Evolutionary conservation across 2,797 vertebrate genomes (phyloP).

Genomic region (Chloroceryle inda): DNA sequence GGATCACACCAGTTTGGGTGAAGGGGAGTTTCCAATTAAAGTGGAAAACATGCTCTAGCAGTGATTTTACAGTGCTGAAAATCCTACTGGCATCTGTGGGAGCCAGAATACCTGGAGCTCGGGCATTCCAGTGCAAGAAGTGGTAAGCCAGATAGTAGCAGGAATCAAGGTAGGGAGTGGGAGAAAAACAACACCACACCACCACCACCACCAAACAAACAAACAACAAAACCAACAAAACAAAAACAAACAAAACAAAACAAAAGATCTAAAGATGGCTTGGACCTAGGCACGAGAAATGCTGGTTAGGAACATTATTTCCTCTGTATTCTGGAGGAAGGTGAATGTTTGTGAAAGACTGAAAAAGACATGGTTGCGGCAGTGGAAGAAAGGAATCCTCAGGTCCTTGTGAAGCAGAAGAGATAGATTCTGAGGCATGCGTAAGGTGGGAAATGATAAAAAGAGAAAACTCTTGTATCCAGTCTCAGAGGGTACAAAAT

Average conservation of each 20-base stretch:
- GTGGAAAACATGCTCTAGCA: not conserved
- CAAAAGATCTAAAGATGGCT: not conserved
- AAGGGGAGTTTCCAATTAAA: not conserved
- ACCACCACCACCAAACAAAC: too few relatives aligned
- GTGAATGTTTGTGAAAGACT: accelerated
- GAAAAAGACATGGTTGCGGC: not conserved
- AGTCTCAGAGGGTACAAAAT: not conserved
- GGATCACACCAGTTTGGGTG: not conserved
- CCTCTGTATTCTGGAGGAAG: not conserved
- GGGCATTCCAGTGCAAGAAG: not conserved
- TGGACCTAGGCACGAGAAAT: not conserved
- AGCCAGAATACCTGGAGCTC: not conserved
- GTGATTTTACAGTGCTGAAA: not conserved
- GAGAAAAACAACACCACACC: too few relatives aligned
- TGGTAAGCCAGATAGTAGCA: not conserved
- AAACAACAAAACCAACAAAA: too few relatives aligned
- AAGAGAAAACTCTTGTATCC: not conserved
- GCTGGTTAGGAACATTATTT: not conserved
- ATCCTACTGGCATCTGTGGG: not conserved
- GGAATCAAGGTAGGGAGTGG: not conserved
- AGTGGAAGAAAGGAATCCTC: not conserved
- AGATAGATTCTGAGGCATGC: not conserved
- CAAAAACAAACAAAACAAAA: not conserved
- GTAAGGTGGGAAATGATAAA: not conserved
- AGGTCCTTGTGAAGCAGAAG: not conserved